A percentile compares a stretch with the other conserved stretches of the same genome.
Evolutionary conservation across 2,113 vertebrate genomes (phyloP).

Genomic region (Hylia prasina): DNA sequence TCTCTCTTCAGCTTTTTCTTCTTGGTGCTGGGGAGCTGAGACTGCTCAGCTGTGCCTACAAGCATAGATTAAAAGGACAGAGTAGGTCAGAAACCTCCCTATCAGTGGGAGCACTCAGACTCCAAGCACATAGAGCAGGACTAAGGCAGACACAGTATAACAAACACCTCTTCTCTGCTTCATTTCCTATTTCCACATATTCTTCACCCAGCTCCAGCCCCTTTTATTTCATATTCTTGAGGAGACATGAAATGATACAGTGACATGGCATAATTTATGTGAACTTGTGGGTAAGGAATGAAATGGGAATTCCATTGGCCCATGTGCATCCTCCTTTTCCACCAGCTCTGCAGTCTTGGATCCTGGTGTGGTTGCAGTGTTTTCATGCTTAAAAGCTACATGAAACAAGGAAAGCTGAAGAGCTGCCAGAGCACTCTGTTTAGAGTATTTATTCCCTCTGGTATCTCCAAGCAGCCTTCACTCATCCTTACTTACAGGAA

Average conservation of each 20-base stretch:
- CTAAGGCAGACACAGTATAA: not conserved
- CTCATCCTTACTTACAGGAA: not conserved
- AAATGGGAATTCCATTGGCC: not conserved
- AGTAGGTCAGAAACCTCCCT: not conserved
- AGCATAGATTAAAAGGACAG: not conserved
- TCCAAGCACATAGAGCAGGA: not conserved
- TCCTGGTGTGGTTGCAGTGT: not conserved
- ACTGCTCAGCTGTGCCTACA: not conserved
- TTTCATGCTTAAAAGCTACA: not conserved
- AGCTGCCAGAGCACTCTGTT: not conserved
- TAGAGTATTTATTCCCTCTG: not conserved
- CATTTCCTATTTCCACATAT: not conserved
- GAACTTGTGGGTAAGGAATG: not conserved
- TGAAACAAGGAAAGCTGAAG: not conserved
- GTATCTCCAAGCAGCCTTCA: not conserved
- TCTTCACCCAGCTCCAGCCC: not conserved
- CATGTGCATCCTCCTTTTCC: not conserved
- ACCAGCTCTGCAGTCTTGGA: not conserved
- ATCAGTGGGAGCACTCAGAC: not conserved
- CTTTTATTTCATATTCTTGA: not conserved
- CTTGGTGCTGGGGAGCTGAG: not conserved
- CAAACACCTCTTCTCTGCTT: not conserved
- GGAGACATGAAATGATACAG: not conserved
- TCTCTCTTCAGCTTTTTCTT: not conserved
- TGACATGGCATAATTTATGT: rapidly evolving